Percentiles rank a stretch among this genome's conserved stretches.
phyloP scores from a whole-genome alignment of 1,140 invertebrate genomes.

The Pygmarrhopalites habei region DNA sequence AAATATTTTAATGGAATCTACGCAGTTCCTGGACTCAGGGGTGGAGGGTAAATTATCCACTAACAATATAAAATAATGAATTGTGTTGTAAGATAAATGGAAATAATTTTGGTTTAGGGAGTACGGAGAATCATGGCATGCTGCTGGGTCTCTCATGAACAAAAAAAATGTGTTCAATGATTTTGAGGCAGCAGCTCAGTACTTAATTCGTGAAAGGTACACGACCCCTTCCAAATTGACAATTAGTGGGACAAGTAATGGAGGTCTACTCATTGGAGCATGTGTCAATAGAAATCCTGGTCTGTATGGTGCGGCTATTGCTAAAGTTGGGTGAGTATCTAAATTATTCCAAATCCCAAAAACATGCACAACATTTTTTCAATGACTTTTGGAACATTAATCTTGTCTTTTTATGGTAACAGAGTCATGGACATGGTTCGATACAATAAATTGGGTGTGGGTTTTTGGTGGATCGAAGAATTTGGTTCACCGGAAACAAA shows the following conservation, averaged over 20 bases:
- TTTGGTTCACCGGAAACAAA: constrained; percentile 83
- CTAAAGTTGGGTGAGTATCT: constrained; percentile 61
- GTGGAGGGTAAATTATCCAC: constrained; percentile 78
- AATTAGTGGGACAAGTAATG: constrained; percentile 62
- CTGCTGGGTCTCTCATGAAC: constrained; percentile 77
- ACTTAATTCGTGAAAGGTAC: constrained; percentile 76
- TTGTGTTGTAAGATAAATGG: too few species aligned
- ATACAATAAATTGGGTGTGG: constrained; percentile 97
- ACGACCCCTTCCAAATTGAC: constrained; percentile 64
- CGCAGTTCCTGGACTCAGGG: constrained; percentile 90
- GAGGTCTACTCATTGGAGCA: constrained; percentile 65
- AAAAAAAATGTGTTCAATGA: constrained; percentile 98
- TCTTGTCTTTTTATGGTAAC: too few species aligned
- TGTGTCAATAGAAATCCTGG: constrained; percentile 90
- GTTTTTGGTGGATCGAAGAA: constrained; percentile 90
- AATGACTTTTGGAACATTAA: too few species aligned
- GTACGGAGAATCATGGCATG: constrained; percentile 95
- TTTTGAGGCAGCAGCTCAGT: constrained; percentile 88
- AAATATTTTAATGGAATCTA: constrained; percentile 80
- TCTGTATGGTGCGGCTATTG: constrained; percentile 83
- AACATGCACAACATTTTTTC: too few species aligned
- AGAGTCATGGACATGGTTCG: constrained; percentile 96
- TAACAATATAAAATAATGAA: background rate
- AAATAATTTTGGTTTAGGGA: constrained; percentile 60
- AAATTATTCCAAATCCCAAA: background rate